These are phyloP conservation scores for Phyllotis vaccarum DNA, from an alignment of 2,797 vertebrate species.

Conservation along the genomic window DNA sequence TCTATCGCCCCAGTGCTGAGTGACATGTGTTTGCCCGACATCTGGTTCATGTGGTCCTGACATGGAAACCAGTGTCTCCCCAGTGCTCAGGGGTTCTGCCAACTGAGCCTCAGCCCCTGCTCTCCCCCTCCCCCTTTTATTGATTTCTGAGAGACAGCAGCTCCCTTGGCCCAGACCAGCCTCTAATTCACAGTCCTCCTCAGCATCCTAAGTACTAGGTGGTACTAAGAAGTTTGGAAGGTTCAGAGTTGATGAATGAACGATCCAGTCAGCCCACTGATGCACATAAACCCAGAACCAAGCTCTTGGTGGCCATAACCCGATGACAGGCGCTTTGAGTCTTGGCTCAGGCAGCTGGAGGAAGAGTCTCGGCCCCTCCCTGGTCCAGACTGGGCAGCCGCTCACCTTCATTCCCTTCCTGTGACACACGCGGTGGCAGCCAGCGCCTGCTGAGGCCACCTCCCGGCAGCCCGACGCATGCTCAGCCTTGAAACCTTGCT, in stretches of 20 bases:
- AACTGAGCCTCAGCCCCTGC: too few relatives aligned
- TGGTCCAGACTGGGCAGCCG: not conserved
- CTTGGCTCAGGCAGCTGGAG: accelerated
- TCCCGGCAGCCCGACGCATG: not conserved
- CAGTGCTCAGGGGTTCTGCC: not conserved
- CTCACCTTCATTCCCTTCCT: not conserved
- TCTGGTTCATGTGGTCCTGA: not conserved
- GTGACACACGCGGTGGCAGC: not conserved
- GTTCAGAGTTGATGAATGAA: not conserved
- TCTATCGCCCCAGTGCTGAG: not conserved
- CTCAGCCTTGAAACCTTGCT: not conserved
- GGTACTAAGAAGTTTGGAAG: accelerated
- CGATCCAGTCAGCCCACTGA: not conserved
- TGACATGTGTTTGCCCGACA: not conserved
- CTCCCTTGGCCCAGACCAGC: not conserved
- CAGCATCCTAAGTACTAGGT: too few relatives aligned
- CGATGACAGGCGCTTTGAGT: accelerated
- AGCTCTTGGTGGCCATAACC: not conserved
- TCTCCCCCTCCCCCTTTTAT: not conserved
- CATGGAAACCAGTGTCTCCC: not conserved
- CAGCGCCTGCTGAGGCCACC: not conserved
- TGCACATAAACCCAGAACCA: not conserved
- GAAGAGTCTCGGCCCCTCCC: not conserved
- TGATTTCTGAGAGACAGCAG: not conserved
- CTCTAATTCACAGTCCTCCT: not conserved